Percentiles rank a stretch among this genome's conserved stretches.
Conservation (phyloP, 2,888 invertebrate genomes). For the Drosophila emarginata region DNA sequence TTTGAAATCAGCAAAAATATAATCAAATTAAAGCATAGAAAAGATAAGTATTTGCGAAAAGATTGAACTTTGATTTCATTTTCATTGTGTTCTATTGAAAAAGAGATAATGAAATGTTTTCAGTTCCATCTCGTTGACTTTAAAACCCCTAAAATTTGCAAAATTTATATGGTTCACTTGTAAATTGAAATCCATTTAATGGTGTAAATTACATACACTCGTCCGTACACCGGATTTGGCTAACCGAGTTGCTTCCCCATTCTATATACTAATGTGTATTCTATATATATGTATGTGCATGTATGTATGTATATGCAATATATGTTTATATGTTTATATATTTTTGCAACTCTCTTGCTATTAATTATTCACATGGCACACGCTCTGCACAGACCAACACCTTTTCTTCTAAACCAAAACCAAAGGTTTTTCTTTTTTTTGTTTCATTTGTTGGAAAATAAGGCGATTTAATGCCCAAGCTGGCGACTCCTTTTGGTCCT, state of each 20-base stretch:
- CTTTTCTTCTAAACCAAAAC: slow-evolving; percentile 27
- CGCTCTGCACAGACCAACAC: slow-evolving; percentile 49
- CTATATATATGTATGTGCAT: neutral
- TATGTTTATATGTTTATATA: neutral
- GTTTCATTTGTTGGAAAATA: slow-evolving; percentile 45
- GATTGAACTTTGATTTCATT: neutral
- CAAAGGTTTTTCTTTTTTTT: slow-evolving; percentile 3
- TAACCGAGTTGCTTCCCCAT: slow-evolving; percentile 1
- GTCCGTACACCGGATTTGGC: slow-evolving; percentile 33
- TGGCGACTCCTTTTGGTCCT: slow-evolving; percentile 16
- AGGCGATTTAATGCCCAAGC: slow-evolving; percentile 64
- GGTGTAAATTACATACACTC: slow-evolving; percentile 6
- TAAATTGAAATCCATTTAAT: slow-evolving; percentile 14
- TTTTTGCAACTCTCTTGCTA: slow-evolving; percentile 22
- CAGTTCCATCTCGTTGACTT: neutral
- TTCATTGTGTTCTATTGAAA: too few relatives aligned
- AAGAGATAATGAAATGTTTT: neutral
- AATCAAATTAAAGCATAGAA: too few relatives aligned
- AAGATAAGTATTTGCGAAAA: too few relatives aligned
- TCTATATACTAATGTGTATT: slow-evolving; percentile 1
- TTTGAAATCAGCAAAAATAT: too few relatives aligned
- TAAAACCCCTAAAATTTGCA: neutral
- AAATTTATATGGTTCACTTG: neutral
- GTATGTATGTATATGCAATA: neutral
- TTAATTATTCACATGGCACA: slow-evolving; percentile 69